Evolutionary conservation across 2,797 vertebrate genomes (phyloP).

Genomic region (Chiroxiphia lanceolata): DNA sequence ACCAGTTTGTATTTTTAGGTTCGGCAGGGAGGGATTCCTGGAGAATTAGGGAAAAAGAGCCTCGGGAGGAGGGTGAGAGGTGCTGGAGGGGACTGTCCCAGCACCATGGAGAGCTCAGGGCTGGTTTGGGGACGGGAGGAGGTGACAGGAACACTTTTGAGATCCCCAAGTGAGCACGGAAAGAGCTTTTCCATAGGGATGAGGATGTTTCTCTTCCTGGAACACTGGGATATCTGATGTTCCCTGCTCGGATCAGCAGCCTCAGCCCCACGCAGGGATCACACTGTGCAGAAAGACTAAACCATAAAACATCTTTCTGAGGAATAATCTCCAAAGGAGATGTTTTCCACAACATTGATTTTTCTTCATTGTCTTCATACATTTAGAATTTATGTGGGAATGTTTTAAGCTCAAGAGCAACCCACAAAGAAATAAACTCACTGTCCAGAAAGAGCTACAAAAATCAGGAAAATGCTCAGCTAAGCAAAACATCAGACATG

Average conservation of each 20-base stretch:
- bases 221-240: not conserved
- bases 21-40: not conserved
- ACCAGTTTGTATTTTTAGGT: not conserved
- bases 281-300: not conserved
- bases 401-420: not conserved
- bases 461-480: not conserved
- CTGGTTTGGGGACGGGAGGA: not conserved
- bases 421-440: not conserved
- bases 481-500: not conserved
- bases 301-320: not conserved
- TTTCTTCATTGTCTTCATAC: not conserved
- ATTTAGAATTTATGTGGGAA: not conserved
- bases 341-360: not conserved
- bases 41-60: not conserved
- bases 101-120: not conserved
- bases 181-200: too few relatives aligned
- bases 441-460: not conserved
- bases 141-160: not conserved
- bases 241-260: not conserved
- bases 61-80: not conserved
- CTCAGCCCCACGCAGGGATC: not conserved
- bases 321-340: not conserved
- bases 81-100: not conserved
- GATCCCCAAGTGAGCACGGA: not conserved
- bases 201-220: not conserved